phyloP scores from a whole-genome alignment of 2,888 invertebrate species.

The Habroteleia sp. region DNA sequence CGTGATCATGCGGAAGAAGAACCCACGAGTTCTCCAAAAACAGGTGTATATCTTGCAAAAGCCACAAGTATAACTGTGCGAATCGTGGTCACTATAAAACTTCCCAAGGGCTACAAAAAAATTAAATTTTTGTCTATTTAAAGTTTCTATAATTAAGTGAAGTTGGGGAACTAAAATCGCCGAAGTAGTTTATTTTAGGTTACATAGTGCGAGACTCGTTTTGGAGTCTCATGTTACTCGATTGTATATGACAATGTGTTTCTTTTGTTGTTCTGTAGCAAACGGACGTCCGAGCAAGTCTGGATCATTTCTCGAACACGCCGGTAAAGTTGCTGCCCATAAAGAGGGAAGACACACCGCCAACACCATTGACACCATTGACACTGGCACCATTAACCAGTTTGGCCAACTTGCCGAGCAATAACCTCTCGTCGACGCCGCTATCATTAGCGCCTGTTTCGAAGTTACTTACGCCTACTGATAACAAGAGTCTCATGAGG shows the following conservation, averaged over 20 bases:
- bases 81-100: no score
- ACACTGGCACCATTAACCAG: conserved; percentile 79
- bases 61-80: no score
- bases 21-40: conserved; percentile 77
- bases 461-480: conserved; percentile 77
- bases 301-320: conserved; percentile 79
- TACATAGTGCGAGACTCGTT: no score
- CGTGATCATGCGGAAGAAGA: conserved; percentile 78
- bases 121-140: no score
- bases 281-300: conserved; percentile 79
- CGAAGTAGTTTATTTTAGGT: no score
- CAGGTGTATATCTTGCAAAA: conserved; percentile 71
- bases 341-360: conserved; percentile 80
- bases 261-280: conserved; percentile 69
- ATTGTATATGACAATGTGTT: background rate
- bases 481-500: conserved; percentile 81
- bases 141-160: no score
- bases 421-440: conserved; percentile 78
- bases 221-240: no score
- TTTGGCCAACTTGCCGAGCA: conserved; percentile 79
- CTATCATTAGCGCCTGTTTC: conserved; percentile 78
- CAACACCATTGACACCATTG: conserved; percentile 78
- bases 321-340: conserved; percentile 78
- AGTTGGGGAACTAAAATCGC: no score
- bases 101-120: no score